Conservation (phyloP, 1,140 invertebrate species). For the Monochamus saltuarius region DNA sequence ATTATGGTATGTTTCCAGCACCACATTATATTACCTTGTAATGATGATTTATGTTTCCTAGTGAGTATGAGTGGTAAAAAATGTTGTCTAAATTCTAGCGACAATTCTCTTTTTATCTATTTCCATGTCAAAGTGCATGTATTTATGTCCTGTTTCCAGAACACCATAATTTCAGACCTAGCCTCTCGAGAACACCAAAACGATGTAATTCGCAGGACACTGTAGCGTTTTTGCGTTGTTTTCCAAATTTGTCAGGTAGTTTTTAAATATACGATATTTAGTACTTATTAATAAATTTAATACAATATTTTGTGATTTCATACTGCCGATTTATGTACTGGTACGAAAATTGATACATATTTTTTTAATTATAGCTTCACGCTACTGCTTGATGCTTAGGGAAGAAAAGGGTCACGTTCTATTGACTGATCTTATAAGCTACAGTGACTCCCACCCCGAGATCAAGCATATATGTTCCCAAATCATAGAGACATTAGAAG, state of each 20-base stretch:
- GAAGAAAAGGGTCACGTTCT: constrained; percentile 64
- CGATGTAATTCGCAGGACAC: constrained; percentile 2
- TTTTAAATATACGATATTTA: not conserved
- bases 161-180: no score
- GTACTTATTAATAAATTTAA: not conserved
- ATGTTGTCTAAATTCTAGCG: no score
- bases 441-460: constrained; percentile 48
- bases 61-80: no score
- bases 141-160: no score
- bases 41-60: no score
- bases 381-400: constrained; percentile 72
- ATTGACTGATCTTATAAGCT: constrained; percentile 53
- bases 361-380: constrained; percentile 59
- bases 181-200: no score
- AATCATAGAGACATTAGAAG: constrained; percentile 52
- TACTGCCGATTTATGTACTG: no score
- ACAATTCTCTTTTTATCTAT: no score
- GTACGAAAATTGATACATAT: not conserved
- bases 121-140: no score
- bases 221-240: not conserved
- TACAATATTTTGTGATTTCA: not conserved
- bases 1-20: no score
- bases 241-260: not conserved
- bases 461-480: constrained; percentile 53
- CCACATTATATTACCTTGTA: no score